Evolutionary conservation across 2,113 vertebrate genomes (phyloP).

Genomic region (Pogona vitticeps): DNA sequence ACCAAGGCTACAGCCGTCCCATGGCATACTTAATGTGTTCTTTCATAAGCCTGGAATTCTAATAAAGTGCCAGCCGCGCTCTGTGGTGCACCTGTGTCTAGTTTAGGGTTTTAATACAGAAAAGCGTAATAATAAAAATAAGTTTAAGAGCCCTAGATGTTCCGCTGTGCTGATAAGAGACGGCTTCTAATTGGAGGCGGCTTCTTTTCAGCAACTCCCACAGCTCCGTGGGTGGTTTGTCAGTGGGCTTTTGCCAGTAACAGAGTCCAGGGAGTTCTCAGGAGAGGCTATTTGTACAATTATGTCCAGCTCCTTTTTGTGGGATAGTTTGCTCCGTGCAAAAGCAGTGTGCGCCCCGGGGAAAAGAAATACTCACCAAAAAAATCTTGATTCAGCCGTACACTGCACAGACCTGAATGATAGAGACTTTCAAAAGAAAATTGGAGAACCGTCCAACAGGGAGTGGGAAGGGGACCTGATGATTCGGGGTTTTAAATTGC

Average conservation of each 20-base stretch:
- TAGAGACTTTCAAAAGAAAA: too few relatives aligned
- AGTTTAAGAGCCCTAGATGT: not conserved
- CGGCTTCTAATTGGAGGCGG: not conserved
- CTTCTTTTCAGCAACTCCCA: not conserved
- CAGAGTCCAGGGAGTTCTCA: not conserved
- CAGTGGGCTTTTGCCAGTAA: not conserved
- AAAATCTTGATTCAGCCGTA: too few relatives aligned
- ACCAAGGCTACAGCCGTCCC: conserved; percentile 22
- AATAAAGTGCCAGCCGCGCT: conserved; percentile 44
- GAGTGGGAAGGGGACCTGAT: too few relatives aligned
- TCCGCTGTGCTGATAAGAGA: not conserved
- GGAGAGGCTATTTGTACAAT: not conserved
- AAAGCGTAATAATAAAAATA: not conserved
- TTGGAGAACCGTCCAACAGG: too few relatives aligned
- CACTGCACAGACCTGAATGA: too few relatives aligned
- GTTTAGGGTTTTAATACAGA: conserved; percentile 20
- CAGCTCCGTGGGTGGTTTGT: too few relatives aligned
- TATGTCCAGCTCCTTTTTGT: not conserved
- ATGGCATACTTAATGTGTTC: conserved; percentile 30
- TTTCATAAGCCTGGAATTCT: conserved; percentile 46
- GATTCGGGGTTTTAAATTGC: too few relatives aligned
- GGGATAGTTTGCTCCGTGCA: too few relatives aligned
- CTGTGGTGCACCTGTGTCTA: conserved; percentile 13
- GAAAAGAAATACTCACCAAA: too few relatives aligned
- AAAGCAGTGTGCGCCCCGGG: not conserved